Conservation (phyloP, 2,797 vertebrate species). For the Semaprochilodus insignis region DNA sequence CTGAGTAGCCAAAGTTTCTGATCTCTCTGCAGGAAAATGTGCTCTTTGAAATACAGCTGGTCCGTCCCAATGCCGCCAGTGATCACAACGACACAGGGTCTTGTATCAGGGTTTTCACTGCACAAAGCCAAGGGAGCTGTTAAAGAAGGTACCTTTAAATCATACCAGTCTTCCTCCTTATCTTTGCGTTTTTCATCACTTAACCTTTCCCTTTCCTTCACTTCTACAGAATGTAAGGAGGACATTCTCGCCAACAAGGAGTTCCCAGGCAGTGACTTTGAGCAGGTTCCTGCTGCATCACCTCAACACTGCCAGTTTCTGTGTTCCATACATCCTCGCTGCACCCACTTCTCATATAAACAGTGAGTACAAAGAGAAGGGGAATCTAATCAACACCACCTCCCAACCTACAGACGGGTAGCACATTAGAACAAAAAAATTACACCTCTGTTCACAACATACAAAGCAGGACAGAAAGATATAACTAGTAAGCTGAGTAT, state of each 20-base stretch:
- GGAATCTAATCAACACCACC: too few species aligned
- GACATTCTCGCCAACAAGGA: conserved; percentile 51
- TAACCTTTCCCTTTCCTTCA: neutral
- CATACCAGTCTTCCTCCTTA: too few species aligned
- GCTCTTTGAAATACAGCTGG: conserved; percentile 72
- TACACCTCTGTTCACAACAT: too few species aligned
- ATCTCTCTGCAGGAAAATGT: conserved; percentile 66
- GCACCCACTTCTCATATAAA: conserved; percentile 65
- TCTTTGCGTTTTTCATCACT: too few species aligned
- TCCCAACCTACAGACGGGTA: too few species aligned
- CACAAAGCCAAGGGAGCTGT: neutral
- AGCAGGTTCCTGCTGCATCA: conserved; percentile 48
- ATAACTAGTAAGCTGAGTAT: too few species aligned
- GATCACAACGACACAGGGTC: conserved; percentile 16
- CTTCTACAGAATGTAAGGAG: conserved; percentile 13
- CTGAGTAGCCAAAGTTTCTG: too few species aligned
- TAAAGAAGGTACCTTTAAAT: neutral
- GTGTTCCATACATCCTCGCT: conserved; percentile 67
- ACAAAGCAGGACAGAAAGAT: too few species aligned
- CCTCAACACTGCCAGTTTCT: conserved; percentile 67
- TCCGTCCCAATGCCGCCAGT: conserved; percentile 47
- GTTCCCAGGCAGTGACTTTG: conserved; percentile 46
- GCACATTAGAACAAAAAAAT: too few species aligned
- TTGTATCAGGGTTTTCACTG: conserved; percentile 70
- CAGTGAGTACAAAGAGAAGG: conserved; percentile 11